Evolutionary conservation across 2,888 invertebrate species (phyloP), one percentile per base, ranked within the genome.

Genomic region (Pyralis farinalis): DNA sequence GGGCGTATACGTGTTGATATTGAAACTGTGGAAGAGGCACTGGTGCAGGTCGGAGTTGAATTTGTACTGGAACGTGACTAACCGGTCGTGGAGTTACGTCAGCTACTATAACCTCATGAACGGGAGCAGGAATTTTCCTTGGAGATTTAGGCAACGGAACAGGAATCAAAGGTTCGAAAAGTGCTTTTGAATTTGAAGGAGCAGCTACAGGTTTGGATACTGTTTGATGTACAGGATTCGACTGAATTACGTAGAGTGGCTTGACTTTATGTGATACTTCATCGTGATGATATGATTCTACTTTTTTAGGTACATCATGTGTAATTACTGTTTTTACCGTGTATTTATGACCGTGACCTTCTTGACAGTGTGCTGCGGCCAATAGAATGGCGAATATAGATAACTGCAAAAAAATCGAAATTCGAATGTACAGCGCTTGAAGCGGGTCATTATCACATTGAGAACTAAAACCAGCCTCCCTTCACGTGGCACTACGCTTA

Each of bases 251-350:
- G 7, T 16, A 16, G 3, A 25, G 1, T 7, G 25, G 25, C 7
- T n/a, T 7, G 7, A 7, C 3, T 25, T 7, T 25, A n/a, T 25
- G 25, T 3, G 3, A 28, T 16, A 28, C 20, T 20, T 29, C 20
- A 29, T 29, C 28, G 11, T 37, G 27, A 7, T 54, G 37, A 11
- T 52, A 34, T 11, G 48, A 40, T 30, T 70, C 58, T 6, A 60
- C 44, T 34, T 61, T 61, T 43, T 66, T 60, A 9, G 78, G 73
- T 20, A 47, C 50, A 43, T 71, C 73, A 29, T 78, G 77, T 31
- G 66, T 57, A 27, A 75, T 58, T 0, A 73, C 49, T 0, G 71
- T 65, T 21, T 73, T 64, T 7, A 65, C 51, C 6, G 59, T 55
- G 30, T 61, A 63, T 3, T 57, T 49, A n/a, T 68, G 55, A 25